Evolutionary conservation across 2,888 invertebrate genomes (phyloP).

Genomic region (Harmothoe impar): DNA sequence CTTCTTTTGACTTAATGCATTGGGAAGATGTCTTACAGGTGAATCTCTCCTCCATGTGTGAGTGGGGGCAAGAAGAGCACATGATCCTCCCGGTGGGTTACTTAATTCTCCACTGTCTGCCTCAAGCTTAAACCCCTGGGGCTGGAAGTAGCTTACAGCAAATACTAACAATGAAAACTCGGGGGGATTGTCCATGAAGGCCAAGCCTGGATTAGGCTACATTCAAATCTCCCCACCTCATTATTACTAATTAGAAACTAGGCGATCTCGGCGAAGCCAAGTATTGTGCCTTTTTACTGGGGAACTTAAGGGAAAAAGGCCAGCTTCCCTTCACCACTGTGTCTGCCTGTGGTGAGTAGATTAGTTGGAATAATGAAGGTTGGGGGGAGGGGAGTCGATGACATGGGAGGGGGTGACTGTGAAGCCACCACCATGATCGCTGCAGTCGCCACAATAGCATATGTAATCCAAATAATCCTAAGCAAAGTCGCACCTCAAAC

Average conservation of each 20-base stretch:
- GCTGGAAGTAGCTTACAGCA: not conserved
- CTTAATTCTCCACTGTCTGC: not conserved
- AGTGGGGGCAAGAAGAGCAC: no score
- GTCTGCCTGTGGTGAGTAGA: not conserved
- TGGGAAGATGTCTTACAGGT: no score
- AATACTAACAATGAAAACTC: conserved; percentile 16
- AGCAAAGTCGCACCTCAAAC: not conserved
- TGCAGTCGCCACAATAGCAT: not conserved
- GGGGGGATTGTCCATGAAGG: not conserved
- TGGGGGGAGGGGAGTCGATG: not conserved
- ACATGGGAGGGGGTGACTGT: no score
- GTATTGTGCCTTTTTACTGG: not conserved
- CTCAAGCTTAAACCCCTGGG: not conserved
- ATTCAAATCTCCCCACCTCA: conserved; percentile 18
- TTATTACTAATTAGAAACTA: conserved; percentile 23
- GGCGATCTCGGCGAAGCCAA: not conserved
- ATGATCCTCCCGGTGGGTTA: not conserved
- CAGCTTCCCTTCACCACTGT: not conserved
- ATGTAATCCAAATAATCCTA: conserved; percentile 2
- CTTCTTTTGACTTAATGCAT: no score
- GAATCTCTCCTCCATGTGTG: no score
- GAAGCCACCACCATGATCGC: no score
- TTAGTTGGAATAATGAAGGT: not conserved
- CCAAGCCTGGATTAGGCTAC: conserved; percentile 9
- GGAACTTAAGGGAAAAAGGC: not conserved